Base-by-base conservation (phyloP, 2,888 invertebrate genomes). In the Busseola fusca region DNA sequence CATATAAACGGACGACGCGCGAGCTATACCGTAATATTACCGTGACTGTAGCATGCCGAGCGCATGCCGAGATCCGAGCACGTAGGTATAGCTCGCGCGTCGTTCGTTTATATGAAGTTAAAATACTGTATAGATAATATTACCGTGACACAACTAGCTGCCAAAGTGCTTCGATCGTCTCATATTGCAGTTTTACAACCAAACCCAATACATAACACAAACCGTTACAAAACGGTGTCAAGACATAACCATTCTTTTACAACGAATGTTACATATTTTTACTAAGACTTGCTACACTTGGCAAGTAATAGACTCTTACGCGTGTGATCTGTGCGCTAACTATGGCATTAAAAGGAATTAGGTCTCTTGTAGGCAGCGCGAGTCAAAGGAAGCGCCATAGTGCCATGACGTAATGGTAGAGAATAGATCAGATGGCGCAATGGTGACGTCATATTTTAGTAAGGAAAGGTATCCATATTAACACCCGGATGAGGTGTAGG, bases 251-350 rank as follows among this genome's bases (percentile, higher is more conserved):
- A 64, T 34, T 56, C 12, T 40, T 42, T 30, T 40, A 14, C 42
- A 50, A 25, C 30, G 16, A 14, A 40, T 37, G 73, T 60, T 57
- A 54, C 27, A 75, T 69, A 78, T 74, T 70, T 78, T 67, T 42
- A 64, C 21, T 21, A 66, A 79, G 58, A 65, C 80, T 76, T 76
- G 76, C 64, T 64, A 59, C 48, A 59, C 34, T 79, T 79, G 79
- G 80, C 79, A 76, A 54, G 67, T 60, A 27, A 34, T 65, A 64
- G n/a, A n/a, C 69, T 54, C 50, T 2, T n/a, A 25, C n/a, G 66
- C 72, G 57, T 79, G 78, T 79, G 79, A 67, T 72, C 69, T 69
- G 79, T 37, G 63, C 65, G 45, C 40, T 72, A 79, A 79, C 66
- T 79, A 69, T 80, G 60, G 7, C 52, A 79, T 79, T 79, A 80